A percentile compares a stretch with the other conserved stretches of the same genome.
Conservation (phyloP, 2,113 vertebrate genomes). For the Sinocyclocheilus grahami region DNA sequence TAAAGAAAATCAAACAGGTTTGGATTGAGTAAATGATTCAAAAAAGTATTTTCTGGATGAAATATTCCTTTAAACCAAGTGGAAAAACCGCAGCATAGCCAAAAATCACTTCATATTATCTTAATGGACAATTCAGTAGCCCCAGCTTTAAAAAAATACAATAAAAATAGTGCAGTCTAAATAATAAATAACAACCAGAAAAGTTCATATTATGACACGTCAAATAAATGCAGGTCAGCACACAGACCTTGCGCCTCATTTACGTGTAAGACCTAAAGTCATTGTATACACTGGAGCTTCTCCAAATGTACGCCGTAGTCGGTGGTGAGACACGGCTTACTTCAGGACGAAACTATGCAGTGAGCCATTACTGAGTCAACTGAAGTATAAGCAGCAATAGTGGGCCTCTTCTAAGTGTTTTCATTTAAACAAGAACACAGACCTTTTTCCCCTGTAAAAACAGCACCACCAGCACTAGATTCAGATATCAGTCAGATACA, state of each 20-base stretch:
- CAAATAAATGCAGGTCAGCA: conserved; percentile 28
- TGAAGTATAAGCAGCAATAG: conserved; percentile 44
- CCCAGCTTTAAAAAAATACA: neutral
- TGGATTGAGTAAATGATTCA: neutral
- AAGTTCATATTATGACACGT: neutral
- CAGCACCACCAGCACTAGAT: conserved; percentile 20
- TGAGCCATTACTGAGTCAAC: conserved; percentile 61
- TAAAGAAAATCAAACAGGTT: neutral
- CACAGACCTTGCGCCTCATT: neutral
- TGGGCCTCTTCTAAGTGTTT: conserved; percentile 46
- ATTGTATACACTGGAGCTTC: conserved; percentile 49
- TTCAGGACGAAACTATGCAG: conserved; percentile 68
- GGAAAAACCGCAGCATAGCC: neutral
- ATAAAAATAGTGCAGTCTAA: neutral
- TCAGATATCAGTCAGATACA: conserved; percentile 10
- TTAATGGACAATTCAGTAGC: neutral
- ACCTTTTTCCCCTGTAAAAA: conserved; percentile 43
- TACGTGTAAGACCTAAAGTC: conserved; percentile 13
- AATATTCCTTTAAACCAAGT: neutral
- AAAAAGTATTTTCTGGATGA: neutral
- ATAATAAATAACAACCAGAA: neutral
- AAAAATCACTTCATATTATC: neutral
- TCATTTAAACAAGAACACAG: conserved; percentile 53
- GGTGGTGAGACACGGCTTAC: conserved; percentile 54
- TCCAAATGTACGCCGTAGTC: conserved; percentile 66